Evolutionary conservation across 2,888 invertebrate species (phyloP).

Genomic region (Entomobrya multifasciata): DNA sequence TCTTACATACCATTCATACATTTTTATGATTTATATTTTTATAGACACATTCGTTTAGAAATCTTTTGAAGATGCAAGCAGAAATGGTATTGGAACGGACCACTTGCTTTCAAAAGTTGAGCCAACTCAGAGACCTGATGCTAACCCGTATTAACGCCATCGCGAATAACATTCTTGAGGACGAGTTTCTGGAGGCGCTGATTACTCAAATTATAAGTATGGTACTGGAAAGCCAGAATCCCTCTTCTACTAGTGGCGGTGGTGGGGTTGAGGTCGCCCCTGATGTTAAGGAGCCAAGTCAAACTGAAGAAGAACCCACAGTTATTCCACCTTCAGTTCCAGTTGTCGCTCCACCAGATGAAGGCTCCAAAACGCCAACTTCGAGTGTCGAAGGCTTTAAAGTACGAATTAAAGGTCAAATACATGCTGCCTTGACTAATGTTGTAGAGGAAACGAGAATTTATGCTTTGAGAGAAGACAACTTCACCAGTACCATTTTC

Average conservation of each 20-base stretch:
- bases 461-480: slow-evolving; percentile 10
- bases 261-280: too few relatives aligned
- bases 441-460: slow-evolving; percentile 20
- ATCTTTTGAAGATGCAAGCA: slow-evolving; percentile 22
- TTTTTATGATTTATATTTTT: too few relatives aligned
- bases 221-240: neutral
- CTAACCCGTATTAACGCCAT: slow-evolving; percentile 11
- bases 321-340: too few relatives aligned
- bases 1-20: too few relatives aligned
- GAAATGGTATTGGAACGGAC: slow-evolving; percentile 16
- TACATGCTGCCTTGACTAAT: neutral
- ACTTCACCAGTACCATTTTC: neutral
- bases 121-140: slow-evolving; percentile 21
- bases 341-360: too few relatives aligned
- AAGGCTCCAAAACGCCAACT: neutral
- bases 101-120: neutral
- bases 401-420: neutral
- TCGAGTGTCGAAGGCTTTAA: neutral
- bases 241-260: too few relatives aligned
- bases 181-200: slow-evolving; percentile 22
- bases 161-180: neutral
- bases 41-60: slow-evolving; percentile 34
- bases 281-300: neutral
- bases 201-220: neutral
- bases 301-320: neutral